A percentile compares a stretch with the other conserved stretches of the same genome.
Evolutionary conservation across 2,797 vertebrate species (phyloP).

Genomic region (Hephaestus fuliginosus): DNA sequence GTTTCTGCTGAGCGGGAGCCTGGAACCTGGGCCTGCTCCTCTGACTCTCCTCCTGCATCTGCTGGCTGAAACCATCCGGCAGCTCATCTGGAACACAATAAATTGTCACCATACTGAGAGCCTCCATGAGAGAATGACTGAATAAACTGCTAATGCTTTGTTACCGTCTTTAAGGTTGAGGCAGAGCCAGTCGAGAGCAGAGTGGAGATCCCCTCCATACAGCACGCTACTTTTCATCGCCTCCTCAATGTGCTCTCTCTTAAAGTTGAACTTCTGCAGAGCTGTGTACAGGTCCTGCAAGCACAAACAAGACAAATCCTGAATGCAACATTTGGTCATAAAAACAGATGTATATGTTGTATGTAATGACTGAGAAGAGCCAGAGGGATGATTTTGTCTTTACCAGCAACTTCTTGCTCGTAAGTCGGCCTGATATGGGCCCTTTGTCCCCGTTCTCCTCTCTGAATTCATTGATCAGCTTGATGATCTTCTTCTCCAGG

Average conservation of each 20-base stretch:
- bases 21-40: slow-evolving; percentile 90
- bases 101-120: not conserved
- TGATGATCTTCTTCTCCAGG: slow-evolving; percentile 95
- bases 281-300: slow-evolving; percentile 95
- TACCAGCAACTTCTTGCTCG: slow-evolving; percentile 96
- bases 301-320: slow-evolving; percentile 20
- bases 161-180: slow-evolving; percentile 96
- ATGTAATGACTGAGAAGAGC: slow-evolving; percentile 6
- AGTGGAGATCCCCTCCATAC: slow-evolving; percentile 96
- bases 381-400: slow-evolving; percentile 21
- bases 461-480: slow-evolving; percentile 94
- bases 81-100: slow-evolving; percentile 87
- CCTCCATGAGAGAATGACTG: not conserved
- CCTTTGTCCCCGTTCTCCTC: slow-evolving; percentile 90
- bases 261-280: slow-evolving; percentile 93
- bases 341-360: not conserved
- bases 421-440: slow-evolving; percentile 93
- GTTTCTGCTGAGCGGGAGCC: slow-evolving; percentile 72
- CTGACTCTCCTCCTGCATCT: slow-evolving; percentile 92
- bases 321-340: not conserved
- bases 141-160: not conserved
- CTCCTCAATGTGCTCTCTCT: slow-evolving; percentile 95
- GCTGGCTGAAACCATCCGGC: slow-evolving; percentile 96
- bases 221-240: slow-evolving; percentile 97
- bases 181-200: slow-evolving; percentile 98